Evolutionary conservation across 2,113 vertebrate genomes (phyloP).

Genomic region (Tautogolabrus adspersus): DNA sequence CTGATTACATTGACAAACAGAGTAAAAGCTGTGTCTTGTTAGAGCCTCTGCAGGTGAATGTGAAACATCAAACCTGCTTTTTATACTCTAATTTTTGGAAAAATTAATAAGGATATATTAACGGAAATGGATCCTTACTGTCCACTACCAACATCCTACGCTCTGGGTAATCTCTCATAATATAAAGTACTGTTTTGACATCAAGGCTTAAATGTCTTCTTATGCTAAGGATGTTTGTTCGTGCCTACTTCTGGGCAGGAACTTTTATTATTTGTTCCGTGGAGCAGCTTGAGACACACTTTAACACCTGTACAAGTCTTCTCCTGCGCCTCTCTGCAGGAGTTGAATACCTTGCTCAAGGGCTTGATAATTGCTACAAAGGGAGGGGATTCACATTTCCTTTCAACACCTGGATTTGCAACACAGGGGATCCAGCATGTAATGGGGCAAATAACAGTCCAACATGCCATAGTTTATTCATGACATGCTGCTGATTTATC

Average conservation of each 20-base stretch:
- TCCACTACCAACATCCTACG: background rate
- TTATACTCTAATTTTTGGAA: too few species aligned
- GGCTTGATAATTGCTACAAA: background rate
- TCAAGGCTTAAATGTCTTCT: too few species aligned
- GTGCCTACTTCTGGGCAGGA: background rate
- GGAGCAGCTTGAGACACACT: background rate
- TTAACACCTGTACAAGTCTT: conserved; percentile 18
- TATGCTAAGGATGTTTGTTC: background rate
- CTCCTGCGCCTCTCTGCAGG: conserved; percentile 6
- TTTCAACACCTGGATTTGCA: background rate
- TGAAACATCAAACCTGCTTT: too few species aligned
- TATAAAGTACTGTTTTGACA: too few species aligned
- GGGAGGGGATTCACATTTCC: background rate
- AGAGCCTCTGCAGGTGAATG: too few species aligned
- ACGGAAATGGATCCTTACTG: background rate
- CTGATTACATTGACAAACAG: too few species aligned
- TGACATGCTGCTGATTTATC: too few species aligned
- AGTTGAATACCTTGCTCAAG: conserved; percentile 25
- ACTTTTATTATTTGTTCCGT: background rate
- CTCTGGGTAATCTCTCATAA: too few species aligned
- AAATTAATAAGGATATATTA: too few species aligned
- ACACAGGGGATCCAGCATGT: background rate
- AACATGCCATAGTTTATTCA: background rate
- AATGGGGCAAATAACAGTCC: background rate
- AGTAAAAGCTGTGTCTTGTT: too few species aligned